A percentile compares a stretch with the other conserved stretches of the same genome.
Conservation (phyloP, 2,797 vertebrate species). For the Argentina silus region DNA sequence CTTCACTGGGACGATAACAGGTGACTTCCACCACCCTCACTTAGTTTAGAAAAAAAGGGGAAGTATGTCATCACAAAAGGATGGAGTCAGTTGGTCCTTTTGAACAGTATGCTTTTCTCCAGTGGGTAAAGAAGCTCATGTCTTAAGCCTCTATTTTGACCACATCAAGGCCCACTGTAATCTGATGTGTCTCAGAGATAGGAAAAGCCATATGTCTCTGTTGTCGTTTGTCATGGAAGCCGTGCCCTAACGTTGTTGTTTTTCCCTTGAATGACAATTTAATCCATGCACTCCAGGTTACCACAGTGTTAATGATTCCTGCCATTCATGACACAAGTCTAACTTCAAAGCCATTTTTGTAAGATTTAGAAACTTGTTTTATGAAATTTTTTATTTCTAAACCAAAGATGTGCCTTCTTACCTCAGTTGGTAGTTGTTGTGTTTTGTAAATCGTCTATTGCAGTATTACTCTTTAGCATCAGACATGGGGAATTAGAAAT, state of each 20-base stretch:
- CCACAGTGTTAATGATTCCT: constrained; percentile 76
- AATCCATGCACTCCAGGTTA: constrained; percentile 76
- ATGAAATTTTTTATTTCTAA: constrained; percentile 62
- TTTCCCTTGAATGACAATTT: constrained; percentile 37
- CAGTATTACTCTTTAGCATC: constrained; percentile 68
- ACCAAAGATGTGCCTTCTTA: constrained; percentile 71
- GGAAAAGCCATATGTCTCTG: constrained; percentile 55
- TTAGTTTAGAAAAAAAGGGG: constrained; percentile 70
- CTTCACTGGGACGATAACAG: constrained; percentile 72
- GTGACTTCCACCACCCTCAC: constrained; percentile 73
- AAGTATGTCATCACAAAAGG: constrained; percentile 67
- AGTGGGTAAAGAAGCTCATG: constrained; percentile 30
- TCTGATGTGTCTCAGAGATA: constrained; percentile 68
- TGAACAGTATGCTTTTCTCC: constrained; percentile 12
- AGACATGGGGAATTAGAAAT: constrained; percentile 39
- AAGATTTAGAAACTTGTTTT: constrained; percentile 58
- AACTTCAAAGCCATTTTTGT: constrained; percentile 69
- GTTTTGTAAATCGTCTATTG: constrained; percentile 39
- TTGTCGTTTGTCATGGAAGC: constrained; percentile 51
- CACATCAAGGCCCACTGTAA: constrained; percentile 64
- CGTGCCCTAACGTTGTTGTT: constrained; percentile 34
- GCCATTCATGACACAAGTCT: constrained; percentile 24
- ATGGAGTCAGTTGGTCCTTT: constrained; percentile 62
- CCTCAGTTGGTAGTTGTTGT: constrained; percentile 62
- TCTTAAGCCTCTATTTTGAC: constrained; percentile 73